phyloP scores from a whole-genome alignment of 2,888 invertebrate species.

The Pachymerium ferrugineum region DNA sequence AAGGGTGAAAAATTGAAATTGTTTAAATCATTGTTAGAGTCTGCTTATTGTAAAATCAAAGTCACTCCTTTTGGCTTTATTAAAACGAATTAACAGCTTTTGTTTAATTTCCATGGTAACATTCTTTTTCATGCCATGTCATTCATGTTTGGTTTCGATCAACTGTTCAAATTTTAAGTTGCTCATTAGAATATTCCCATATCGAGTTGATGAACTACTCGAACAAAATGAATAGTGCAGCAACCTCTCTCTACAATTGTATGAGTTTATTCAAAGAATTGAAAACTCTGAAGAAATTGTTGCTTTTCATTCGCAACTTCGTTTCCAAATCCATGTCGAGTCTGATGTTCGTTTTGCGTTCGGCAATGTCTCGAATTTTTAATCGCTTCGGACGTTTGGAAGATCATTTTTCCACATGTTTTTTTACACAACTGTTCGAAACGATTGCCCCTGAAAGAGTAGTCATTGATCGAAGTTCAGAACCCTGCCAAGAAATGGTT shows the following conservation, averaged over 20 bases:
- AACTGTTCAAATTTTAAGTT: background rate
- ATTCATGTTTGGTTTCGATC: background rate
- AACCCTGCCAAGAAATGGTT: background rate
- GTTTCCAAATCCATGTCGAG: background rate
- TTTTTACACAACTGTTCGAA: background rate
- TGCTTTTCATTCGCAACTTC: background rate
- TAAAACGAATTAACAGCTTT: background rate
- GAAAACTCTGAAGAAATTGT: background rate
- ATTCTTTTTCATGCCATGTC: background rate
- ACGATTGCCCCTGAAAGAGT: background rate
- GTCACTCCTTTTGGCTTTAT: too few species aligned
- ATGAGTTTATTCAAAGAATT: background rate
- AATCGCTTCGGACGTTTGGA: background rate
- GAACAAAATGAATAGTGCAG: background rate
- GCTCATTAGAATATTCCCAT: background rate
- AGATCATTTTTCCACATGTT: background rate
- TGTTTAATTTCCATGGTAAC: background rate
- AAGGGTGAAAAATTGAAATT: too few species aligned
- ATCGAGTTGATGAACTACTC: background rate
- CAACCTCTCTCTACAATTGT: background rate
- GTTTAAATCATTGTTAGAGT: too few species aligned
- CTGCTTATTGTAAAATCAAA: too few species aligned
- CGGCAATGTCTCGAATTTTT: background rate
- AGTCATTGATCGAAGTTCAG: background rate
- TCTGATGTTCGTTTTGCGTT: background rate